phyloP scores from a whole-genome alignment of 2,888 invertebrate genomes.

The Nomada flava region DNA sequence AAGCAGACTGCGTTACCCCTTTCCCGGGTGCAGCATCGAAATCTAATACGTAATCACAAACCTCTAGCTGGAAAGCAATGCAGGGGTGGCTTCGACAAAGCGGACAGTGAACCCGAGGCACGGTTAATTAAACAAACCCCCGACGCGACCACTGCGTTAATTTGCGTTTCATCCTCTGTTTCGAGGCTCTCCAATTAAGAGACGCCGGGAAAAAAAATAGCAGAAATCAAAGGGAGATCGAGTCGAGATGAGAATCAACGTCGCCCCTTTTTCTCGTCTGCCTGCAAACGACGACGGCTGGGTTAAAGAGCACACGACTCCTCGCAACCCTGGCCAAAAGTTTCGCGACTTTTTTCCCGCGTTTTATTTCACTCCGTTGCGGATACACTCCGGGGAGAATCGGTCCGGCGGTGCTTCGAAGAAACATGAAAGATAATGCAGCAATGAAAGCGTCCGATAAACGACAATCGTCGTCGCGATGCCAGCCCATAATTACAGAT shows the following conservation, averaged over 20 bases:
- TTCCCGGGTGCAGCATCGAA: too few species aligned
- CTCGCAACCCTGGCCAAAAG: neutral
- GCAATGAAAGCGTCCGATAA: constrained; percentile 4
- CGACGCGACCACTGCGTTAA: neutral
- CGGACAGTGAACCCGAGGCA: neutral
- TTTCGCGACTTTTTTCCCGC: neutral
- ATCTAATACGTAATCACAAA: too few species aligned
- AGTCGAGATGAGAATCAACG: neutral
- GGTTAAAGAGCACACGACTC: neutral
- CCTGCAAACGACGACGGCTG: constrained; percentile 20
- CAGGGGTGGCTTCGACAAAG: neutral
- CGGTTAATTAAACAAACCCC: constrained; percentile 3
- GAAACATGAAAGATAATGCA: neutral
- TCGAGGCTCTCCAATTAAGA: neutral
- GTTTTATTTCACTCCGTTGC: constrained; percentile 15
- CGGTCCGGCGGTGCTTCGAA: neutral
- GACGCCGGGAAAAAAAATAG: neutral
- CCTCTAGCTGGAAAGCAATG: too few species aligned
- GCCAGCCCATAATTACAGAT: constrained; percentile 43
- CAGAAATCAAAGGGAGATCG: neutral
- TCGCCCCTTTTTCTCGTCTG: neutral
- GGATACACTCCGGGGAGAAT: too few species aligned
- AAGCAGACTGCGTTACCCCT: too few species aligned
- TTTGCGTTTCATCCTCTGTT: constrained; percentile 9
- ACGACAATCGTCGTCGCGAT: constrained; percentile 17